Conservation (phyloP, 2,888 invertebrate species). For the Sarcophaga caerulescens region DNA sequence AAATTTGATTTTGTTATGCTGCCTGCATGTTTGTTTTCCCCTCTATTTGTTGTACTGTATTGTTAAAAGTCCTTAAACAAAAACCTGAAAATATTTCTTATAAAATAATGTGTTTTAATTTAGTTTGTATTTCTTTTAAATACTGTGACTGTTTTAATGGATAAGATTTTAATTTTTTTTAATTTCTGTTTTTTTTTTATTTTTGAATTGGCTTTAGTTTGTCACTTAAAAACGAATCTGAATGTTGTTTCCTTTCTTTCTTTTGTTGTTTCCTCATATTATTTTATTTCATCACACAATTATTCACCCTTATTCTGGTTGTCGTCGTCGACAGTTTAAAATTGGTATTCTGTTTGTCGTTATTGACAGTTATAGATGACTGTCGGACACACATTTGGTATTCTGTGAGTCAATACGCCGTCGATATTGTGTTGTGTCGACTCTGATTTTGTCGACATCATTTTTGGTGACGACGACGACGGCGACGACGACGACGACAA, state of each 20-base stretch:
- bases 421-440: no score
- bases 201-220: neutral
- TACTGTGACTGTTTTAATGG: neutral
- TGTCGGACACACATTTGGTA: no score
- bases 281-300: neutral
- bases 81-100: neutral
- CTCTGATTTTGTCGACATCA: no score
- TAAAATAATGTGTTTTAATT: neutral
- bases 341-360: no score
- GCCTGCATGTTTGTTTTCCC: neutral
- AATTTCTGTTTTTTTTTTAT: neutral
- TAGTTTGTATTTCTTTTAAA: neutral
- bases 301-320: no score
- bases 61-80: no score
- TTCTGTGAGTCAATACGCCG: no score
- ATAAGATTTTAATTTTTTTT: no score
- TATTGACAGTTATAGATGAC: no score
- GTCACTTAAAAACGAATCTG: conserved; percentile 2
- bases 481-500: no score
- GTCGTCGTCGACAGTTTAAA: no score
- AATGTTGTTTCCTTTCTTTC: neutral
- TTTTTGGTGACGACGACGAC: no score
- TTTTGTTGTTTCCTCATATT: neutral
- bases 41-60: neutral
- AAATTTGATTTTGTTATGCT: neutral